Evolutionary conservation across 2,888 invertebrate genomes (phyloP).

Genomic region (Doris montereyensis): DNA sequence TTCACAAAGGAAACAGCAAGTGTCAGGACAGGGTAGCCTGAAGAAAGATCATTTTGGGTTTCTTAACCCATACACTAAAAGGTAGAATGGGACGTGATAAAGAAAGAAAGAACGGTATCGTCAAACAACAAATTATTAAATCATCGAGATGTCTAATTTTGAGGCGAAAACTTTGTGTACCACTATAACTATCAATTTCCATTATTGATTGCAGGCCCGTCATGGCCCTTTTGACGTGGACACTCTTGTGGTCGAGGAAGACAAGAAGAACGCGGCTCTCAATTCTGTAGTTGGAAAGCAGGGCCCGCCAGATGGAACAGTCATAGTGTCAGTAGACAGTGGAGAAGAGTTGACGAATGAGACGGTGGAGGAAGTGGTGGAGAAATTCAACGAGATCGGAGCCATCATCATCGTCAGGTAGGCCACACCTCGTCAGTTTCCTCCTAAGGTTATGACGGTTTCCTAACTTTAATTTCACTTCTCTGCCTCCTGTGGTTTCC

Average conservation of each 20-base stretch:
- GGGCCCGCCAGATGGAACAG: constrained; percentile 95
- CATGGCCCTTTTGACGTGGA: constrained; percentile 92
- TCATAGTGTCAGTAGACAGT: constrained; percentile 81
- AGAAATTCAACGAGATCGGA: constrained; percentile 85
- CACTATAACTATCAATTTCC: background rate
- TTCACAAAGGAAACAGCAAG: too few relatives aligned
- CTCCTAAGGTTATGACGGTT: background rate
- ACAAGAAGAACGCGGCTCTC: constrained; percentile 85
- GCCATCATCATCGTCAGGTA: constrained; percentile 89
- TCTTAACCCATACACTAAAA: too few relatives aligned
- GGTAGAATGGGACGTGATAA: too few relatives aligned
- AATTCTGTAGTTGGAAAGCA: constrained; percentile 78
- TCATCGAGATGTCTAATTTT: too few relatives aligned
- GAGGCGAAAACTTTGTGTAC: too few relatives aligned
- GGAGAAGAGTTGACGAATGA: constrained; percentile 82
- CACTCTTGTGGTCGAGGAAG: constrained; percentile 84
- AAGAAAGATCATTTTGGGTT: too few relatives aligned
- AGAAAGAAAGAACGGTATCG: too few relatives aligned
- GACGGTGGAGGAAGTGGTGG: constrained; percentile 84
- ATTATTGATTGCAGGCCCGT: constrained; percentile 81
- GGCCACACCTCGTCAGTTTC: too few relatives aligned
- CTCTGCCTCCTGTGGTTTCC: too few relatives aligned
- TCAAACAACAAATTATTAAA: too few relatives aligned
- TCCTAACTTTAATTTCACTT: background rate
- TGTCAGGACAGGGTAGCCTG: too few relatives aligned